Conservation (phyloP, 2,797 vertebrate genomes). For the Alcedo quadribrachys region DNA sequence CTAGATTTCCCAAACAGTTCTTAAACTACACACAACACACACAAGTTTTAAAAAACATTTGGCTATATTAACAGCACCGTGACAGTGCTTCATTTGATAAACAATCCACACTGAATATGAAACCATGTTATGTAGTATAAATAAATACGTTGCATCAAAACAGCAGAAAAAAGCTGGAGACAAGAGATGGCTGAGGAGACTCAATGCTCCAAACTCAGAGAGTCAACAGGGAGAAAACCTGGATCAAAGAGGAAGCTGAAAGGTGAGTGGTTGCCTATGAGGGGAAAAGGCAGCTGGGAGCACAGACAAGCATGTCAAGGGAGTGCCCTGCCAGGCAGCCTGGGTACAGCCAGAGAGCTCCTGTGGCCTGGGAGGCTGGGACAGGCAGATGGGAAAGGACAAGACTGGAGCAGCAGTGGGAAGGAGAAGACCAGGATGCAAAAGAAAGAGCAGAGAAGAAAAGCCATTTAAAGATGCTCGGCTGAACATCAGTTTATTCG, state of each 20-base stretch:
- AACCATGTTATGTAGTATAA: neutral
- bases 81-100: neutral
- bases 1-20: neutral
- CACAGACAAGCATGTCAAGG: rapidly evolving
- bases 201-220: neutral
- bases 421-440: neutral
- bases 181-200: neutral
- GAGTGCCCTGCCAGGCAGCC: neutral
- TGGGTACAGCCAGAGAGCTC: rapidly evolving
- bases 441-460: neutral
- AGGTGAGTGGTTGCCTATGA: neutral
- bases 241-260: neutral
- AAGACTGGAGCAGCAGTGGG: neutral
- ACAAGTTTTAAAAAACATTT: neutral
- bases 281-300: neutral
- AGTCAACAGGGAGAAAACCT: neutral
- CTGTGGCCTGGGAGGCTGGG: rapidly evolving
- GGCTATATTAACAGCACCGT: neutral
- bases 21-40: neutral
- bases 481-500: neutral
- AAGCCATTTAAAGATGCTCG: neutral
- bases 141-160: neutral
- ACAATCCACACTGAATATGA: neutral
- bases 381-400: neutral
- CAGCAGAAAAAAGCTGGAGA: neutral